Percentiles rank a stretch among this genome's conserved stretches.
Conservation (phyloP, 2,797 vertebrate species). For the Euthynnus affinis region DNA sequence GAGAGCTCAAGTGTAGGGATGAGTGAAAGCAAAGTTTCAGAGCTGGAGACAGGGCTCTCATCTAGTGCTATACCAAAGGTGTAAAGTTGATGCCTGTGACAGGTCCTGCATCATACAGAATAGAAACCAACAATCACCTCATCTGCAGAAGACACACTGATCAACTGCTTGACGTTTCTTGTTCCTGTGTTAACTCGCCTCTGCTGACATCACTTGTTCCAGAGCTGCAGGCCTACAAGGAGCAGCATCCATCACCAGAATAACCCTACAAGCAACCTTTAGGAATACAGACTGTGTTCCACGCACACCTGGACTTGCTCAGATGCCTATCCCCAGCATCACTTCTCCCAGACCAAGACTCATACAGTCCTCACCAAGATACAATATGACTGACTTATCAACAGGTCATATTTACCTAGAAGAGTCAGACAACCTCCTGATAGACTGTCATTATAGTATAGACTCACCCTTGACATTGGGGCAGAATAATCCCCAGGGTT, state of each 20-base stretch:
- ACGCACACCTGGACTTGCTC: not conserved
- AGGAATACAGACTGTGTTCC: not conserved
- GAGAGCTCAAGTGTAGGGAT: slow-evolving; percentile 5
- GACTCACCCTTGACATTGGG: not conserved
- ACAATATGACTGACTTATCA: not conserved
- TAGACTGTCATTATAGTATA: not conserved
- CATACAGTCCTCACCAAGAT: not conserved
- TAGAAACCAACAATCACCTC: slow-evolving; percentile 26
- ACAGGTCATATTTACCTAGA: not conserved
- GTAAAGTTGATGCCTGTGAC: slow-evolving; percentile 19
- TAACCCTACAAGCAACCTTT: not conserved
- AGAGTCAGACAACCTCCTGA: not conserved
- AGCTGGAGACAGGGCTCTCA: slow-evolving; percentile 22
- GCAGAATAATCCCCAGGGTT: not conserved
- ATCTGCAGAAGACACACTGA: slow-evolving; percentile 24
- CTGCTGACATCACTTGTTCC: not conserved
- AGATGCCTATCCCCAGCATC: not conserved
- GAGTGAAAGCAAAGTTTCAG: not conserved
- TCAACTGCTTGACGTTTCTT: slow-evolving; percentile 11
- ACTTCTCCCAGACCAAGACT: not conserved
- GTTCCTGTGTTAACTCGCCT: not conserved
- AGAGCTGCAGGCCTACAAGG: not conserved
- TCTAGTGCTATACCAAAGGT: slow-evolving; percentile 8
- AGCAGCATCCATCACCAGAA: not conserved
- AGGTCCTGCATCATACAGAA: slow-evolving; percentile 28